Percentiles rank a stretch among this genome's conserved stretches.
Evolutionary conservation across 1,140 invertebrate species (phyloP).

Genomic region (Diuraphis noxia): DNA sequence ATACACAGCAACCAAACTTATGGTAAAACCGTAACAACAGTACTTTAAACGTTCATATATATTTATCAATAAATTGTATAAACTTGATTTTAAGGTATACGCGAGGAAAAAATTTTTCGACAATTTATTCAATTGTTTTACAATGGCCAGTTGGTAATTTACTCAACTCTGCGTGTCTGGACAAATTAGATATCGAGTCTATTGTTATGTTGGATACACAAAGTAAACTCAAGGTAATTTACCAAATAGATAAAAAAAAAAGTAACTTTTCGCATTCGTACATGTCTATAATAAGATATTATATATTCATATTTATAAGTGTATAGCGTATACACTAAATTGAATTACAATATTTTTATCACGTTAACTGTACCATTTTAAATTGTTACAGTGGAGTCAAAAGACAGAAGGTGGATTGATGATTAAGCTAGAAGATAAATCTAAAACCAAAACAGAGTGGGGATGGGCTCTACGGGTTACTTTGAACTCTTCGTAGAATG

Average conservation of each 20-base stretch:
- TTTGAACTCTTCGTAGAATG: not conserved
- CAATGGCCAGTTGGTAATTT: constrained; percentile 28
- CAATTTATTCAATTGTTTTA: constrained; percentile 29
- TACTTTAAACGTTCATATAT: not conserved
- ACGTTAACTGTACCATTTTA: not conserved
- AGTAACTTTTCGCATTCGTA: not conserved
- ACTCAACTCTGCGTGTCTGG: constrained; percentile 13
- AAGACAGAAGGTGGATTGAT: constrained; percentile 13
- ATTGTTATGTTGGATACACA: constrained; percentile 41
- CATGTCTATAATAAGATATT: not conserved
- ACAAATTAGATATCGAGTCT: constrained; percentile 9
- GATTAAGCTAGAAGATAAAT: constrained; percentile 37
- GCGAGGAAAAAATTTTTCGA: not conserved
- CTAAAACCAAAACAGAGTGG: not conserved
- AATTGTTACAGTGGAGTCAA: constrained; percentile 12
- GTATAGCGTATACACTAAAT: not conserved
- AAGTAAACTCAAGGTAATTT: constrained; percentile 17
- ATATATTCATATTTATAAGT: not conserved
- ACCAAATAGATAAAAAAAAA: not conserved
- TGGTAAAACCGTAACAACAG: constrained; percentile 66
- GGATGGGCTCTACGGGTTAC: constrained; percentile 20
- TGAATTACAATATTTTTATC: not conserved
- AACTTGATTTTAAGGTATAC: constrained; percentile 47
- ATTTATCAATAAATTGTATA: not conserved
- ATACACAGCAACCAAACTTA: constrained; percentile 71